Base-by-base conservation (phyloP, 2,113 vertebrate species). In the Sitta europaea region DNA sequence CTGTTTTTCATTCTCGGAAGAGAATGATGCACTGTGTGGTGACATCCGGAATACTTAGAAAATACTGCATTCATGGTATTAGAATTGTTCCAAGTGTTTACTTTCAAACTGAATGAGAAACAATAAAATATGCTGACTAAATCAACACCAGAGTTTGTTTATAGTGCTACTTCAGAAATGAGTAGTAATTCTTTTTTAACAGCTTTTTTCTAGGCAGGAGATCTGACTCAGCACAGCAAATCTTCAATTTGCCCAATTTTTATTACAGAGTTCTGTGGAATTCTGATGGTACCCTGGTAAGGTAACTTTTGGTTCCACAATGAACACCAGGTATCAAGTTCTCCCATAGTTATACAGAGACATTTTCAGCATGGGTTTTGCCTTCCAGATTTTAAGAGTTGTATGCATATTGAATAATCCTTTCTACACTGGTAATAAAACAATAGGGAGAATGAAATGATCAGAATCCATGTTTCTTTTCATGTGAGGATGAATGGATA, bases 81-180 rank as follows among this genome's bases (percentile, higher is more conserved):
- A 78, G 86, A 86, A 38, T 89, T 95, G 89, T 87, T 95, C 53
- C 70, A 96, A 96, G 81, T 85, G 80, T 91, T 96, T 95, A 84
- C 68, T 96, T 94, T 86, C 43, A 81, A 75, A 68, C 68, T 87
- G 81, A 89, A 92, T 2, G 59, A 87, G 50, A 91, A 95, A 91
- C 77, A 95, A 57, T 84, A 71, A 92, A 91, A 94, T 53, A 75
- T 40, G 48, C 53, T 0, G 5, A 61, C 53, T 91, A 85, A 86
- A 92, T 90, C 80, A 91, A 67, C 77, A 65, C 66, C 42, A 89
- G 57, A 50, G 45, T 85, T 80, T 95, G 61, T 95, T 94, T 91
- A 35, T 79, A 68, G 31, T 87, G 54, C 53, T 85, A 17, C 65
- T 92, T 94, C 23, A 78, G 58, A 89, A 90, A 71, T 50, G 20